These are phyloP conservation scores for Scaptomyza reducta DNA, from an alignment of 2,888 invertebrate species.

Conservation along the genomic window DNA sequence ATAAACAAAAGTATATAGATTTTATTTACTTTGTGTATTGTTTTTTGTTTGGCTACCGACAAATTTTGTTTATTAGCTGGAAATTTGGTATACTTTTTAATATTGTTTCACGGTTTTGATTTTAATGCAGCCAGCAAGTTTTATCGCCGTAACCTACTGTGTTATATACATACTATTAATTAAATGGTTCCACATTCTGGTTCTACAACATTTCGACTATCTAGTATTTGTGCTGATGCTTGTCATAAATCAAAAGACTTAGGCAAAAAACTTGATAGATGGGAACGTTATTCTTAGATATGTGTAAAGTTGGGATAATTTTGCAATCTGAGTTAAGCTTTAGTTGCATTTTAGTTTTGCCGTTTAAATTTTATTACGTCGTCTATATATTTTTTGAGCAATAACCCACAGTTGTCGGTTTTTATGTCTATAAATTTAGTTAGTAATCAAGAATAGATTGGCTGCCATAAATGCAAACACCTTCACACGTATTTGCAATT, in stretches of 20 bases:
- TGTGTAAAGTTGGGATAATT: neutral
- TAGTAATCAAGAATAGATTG: slow-evolving; percentile 42
- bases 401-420: slow-evolving; percentile 26
- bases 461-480: slow-evolving; percentile 38
- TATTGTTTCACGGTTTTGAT: slow-evolving; percentile 61
- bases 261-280: slow-evolving; percentile 33
- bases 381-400: neutral
- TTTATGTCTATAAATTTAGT: neutral
- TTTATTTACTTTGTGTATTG: slow-evolving; percentile 30
- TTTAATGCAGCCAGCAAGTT: slow-evolving; percentile 28
- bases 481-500: slow-evolving; percentile 29
- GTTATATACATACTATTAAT: slow-evolving; percentile 30
- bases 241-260: slow-evolving; percentile 46
- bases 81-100: slow-evolving; percentile 58
- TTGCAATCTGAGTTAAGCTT: neutral
- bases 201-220: slow-evolving; percentile 7
- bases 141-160: slow-evolving; percentile 14
- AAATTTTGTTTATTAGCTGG: slow-evolving; percentile 71
- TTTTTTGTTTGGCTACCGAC: slow-evolving; percentile 34
- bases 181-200: slow-evolving; percentile 56
- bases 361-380: neutral
- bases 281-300: neutral
- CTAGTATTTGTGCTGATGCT: neutral
- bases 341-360: neutral
- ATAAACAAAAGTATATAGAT: slow-evolving; percentile 52